phyloP scores from a whole-genome alignment of 2,888 invertebrate species.

The Magallana nippona region DNA sequence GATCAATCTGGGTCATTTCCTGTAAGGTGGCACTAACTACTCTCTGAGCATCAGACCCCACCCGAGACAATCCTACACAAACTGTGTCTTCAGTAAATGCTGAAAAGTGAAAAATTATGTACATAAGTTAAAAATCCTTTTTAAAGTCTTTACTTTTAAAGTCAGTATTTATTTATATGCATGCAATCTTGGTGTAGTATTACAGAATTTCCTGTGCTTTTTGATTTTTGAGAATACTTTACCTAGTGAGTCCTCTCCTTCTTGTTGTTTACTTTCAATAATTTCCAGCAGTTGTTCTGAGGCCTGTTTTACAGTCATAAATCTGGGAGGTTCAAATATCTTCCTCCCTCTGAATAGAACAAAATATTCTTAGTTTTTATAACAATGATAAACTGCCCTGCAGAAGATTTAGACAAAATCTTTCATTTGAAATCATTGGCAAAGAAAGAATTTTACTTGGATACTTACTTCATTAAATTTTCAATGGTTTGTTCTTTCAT shows the following conservation, averaged over 20 bases:
- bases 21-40: constrained; percentile 88
- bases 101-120: constrained; percentile 60
- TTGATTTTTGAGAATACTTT: background rate
- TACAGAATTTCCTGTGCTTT: background rate
- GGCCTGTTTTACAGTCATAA: constrained; percentile 95
- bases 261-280: constrained; percentile 80
- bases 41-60: constrained; percentile 89
- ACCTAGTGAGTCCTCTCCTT: constrained; percentile 47
- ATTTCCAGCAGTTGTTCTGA: constrained; percentile 91
- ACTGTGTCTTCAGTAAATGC: constrained; percentile 82
- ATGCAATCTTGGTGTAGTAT: background rate
- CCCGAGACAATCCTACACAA: constrained; percentile 93
- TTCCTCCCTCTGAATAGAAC: constrained; percentile 85
- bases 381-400: background rate
- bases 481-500: constrained; percentile 98
- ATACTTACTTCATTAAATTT: constrained; percentile 86
- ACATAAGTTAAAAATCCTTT: background rate
- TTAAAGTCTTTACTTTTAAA: no score
- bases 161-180: background rate
- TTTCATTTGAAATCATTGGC: no score
- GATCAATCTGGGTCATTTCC: constrained; percentile 86
- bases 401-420: background rate
- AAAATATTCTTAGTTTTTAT: background rate
- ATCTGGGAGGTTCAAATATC: constrained; percentile 94
- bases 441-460: no score